These are phyloP conservation scores for Drosophila barbarae DNA, from an alignment of 2,888 invertebrate genomes.

Conservation along the genomic window DNA sequence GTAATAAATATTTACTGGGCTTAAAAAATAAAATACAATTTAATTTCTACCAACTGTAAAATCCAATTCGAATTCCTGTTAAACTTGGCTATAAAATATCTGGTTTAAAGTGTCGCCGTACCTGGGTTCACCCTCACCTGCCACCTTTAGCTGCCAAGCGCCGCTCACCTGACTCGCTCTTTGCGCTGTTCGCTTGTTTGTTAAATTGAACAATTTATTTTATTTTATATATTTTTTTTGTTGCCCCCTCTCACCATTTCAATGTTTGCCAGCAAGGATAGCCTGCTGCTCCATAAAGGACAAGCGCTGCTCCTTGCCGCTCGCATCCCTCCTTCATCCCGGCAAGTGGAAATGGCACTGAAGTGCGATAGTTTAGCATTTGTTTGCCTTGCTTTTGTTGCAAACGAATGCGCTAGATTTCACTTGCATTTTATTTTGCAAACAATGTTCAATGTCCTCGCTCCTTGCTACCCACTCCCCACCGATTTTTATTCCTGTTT, in stretches of 20 bases:
- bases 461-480: background rate
- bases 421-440: slow-evolving; percentile 70
- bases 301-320: slow-evolving; percentile 15
- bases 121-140: background rate
- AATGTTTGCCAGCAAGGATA: slow-evolving; percentile 44
- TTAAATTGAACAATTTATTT: slow-evolving; percentile 70
- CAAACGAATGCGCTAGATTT: slow-evolving; percentile 69
- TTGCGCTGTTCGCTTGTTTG: slow-evolving; percentile 51
- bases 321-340: slow-evolving; percentile 2
- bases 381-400: slow-evolving; percentile 64
- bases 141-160: background rate
- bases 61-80: background rate
- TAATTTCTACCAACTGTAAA: background rate
- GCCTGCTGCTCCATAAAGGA: slow-evolving; percentile 44
- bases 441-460: slow-evolving; percentile 45
- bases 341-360: slow-evolving; percentile 30
- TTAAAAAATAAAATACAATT: too few relatives aligned
- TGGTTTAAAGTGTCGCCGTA: slow-evolving; percentile 10
- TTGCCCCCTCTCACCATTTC: slow-evolving; percentile 27
- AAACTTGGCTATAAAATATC: slow-evolving; percentile 1
- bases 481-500: slow-evolving; percentile 1
- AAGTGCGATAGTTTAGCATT: slow-evolving; percentile 63
- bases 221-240: slow-evolving; percentile 45
- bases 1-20: too few relatives aligned
- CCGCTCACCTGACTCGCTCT: slow-evolving; percentile 22